Conservation (phyloP, 1,140 invertebrate species). For the Trinorchestia longiramus region DNA sequence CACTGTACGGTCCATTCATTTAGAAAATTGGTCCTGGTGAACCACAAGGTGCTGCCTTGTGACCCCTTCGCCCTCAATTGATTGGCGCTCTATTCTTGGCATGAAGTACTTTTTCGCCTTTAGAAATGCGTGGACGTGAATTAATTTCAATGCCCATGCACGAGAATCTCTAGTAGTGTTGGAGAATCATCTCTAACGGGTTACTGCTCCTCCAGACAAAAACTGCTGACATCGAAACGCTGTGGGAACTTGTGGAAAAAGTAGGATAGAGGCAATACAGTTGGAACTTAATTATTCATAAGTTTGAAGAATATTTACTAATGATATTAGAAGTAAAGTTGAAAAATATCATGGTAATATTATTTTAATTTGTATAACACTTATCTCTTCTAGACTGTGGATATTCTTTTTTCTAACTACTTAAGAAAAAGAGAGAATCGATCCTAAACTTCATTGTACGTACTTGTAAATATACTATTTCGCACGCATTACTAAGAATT, state of each 20-base stretch:
- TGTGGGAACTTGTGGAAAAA: background rate
- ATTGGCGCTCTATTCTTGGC: constrained; percentile 32
- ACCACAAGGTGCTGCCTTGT: constrained; percentile 13
- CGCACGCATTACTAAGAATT: too few relatives aligned
- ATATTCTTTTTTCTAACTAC: too few relatives aligned
- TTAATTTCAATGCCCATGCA: constrained; percentile 8
- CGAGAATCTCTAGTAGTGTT: background rate
- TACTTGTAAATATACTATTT: too few relatives aligned
- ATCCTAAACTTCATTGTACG: too few relatives aligned
- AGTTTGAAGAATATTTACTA: too few relatives aligned
- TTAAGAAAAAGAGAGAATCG: too few relatives aligned
- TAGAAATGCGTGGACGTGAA: background rate
- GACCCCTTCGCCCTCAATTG: constrained; percentile 11
- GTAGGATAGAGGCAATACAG: background rate
- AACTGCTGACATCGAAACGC: background rate
- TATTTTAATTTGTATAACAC: too few relatives aligned
- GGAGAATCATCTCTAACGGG: background rate
- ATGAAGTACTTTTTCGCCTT: background rate
- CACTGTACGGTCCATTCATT: constrained; percentile 29
- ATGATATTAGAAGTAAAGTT: too few relatives aligned
- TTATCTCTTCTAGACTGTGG: too few relatives aligned
- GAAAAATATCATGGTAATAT: too few relatives aligned
- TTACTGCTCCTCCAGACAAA: background rate
- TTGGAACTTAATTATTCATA: background rate
- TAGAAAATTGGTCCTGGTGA: background rate